Conservation (phyloP, 1,140 invertebrate genomes). For the Drosophila takahashii region DNA sequence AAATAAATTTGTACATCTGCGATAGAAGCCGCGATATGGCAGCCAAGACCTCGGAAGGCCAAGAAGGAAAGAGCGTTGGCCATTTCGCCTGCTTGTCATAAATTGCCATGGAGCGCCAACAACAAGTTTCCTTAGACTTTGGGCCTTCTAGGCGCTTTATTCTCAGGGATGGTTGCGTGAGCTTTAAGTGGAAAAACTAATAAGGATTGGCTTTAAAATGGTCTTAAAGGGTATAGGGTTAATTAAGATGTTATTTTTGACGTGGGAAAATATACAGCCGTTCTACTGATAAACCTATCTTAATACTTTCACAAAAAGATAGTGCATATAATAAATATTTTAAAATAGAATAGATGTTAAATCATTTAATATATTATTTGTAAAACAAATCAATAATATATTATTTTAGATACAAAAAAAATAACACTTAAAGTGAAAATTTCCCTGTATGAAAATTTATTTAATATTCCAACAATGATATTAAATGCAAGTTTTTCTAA, state of each 20-base stretch:
- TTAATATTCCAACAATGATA: too few species aligned
- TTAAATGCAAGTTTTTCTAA: background rate
- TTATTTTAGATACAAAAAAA: too few species aligned
- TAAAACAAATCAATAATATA: too few species aligned
- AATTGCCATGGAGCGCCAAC: slow-evolving; percentile 70
- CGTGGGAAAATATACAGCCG: too few species aligned
- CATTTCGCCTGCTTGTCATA: slow-evolving; percentile 76
- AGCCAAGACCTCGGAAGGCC: slow-evolving; percentile 36
- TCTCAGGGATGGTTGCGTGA: slow-evolving; percentile 34
- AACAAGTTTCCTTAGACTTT: slow-evolving; percentile 55
- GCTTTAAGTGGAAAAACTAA: background rate
- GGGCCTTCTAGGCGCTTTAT: slow-evolving; percentile 4
- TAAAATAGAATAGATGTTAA: too few species aligned
- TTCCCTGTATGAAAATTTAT: background rate
- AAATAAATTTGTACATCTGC: slow-evolving; percentile 77
- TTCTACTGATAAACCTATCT: too few species aligned
- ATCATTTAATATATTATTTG: too few species aligned
- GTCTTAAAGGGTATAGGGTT: background rate
- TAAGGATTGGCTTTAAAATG: background rate
- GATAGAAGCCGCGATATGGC: slow-evolving; percentile 73
- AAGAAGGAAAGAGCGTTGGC: slow-evolving; percentile 37
- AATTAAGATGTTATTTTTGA: background rate
- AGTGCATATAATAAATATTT: too few species aligned
- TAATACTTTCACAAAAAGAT: too few species aligned
- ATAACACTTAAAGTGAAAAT: too few species aligned